Conservation (phyloP, 2,888 invertebrate genomes). For the Ennomos erosarius region DNA sequence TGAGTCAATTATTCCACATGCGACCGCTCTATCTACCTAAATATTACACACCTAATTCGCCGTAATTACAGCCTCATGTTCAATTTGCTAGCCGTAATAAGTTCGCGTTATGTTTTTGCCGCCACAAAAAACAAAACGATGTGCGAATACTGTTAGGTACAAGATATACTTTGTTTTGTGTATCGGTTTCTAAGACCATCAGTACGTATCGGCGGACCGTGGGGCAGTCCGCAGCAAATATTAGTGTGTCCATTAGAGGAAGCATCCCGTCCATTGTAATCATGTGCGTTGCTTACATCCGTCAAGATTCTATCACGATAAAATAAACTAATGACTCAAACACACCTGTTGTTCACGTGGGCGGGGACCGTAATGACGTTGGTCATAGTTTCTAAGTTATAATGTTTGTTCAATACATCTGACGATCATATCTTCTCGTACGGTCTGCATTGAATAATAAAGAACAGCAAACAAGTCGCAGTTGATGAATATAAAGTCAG, state of each 20-base stretch:
- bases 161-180: slow-evolving; percentile 65
- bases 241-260: slow-evolving; percentile 75
- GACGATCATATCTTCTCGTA: slow-evolving; percentile 42
- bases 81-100: slow-evolving; percentile 75
- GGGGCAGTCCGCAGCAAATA: slow-evolving; percentile 48
- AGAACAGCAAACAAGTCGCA: slow-evolving; percentile 11
- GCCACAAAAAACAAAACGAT: slow-evolving; percentile 66
- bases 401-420: slow-evolving; percentile 59
- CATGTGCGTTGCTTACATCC: slow-evolving; percentile 72
- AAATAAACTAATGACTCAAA: slow-evolving; percentile 78
- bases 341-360: slow-evolving; percentile 69
- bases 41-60: slow-evolving; percentile 61
- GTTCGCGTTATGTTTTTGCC: slow-evolving; percentile 65
- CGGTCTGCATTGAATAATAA: slow-evolving; percentile 37
- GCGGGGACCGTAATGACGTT: slow-evolving; percentile 64
- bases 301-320: slow-evolving; percentile 79
- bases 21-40: slow-evolving; percentile 55
- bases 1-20: slow-evolving; percentile 36
- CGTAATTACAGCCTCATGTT: slow-evolving; percentile 69
- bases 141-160: slow-evolving; percentile 73
- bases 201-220: slow-evolving; percentile 57
- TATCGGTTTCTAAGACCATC: slow-evolving; percentile 72
- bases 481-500: slow-evolving; percentile 10
- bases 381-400: slow-evolving; percentile 66
- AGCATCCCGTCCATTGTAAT: slow-evolving; percentile 74